These are phyloP conservation scores for Danaus plexippus DNA, from an alignment of 1,140 invertebrate species.

Conservation along the genomic window DNA sequence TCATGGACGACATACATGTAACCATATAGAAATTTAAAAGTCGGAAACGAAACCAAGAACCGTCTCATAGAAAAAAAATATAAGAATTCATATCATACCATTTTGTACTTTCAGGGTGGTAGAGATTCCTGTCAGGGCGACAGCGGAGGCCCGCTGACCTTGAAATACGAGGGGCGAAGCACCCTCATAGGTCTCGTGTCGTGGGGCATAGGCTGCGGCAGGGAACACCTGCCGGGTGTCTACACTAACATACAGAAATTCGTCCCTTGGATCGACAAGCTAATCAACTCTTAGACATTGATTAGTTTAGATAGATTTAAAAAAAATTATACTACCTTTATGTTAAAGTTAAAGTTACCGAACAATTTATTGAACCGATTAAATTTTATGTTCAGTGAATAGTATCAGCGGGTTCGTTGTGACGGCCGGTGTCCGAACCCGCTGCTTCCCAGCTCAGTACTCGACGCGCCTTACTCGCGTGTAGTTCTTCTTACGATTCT, in stretches of 20 bases:
- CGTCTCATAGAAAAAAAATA: not conserved
- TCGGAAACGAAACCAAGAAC: too few relatives aligned
- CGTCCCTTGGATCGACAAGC: conserved; percentile 89
- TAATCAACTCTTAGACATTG: conserved; percentile 34
- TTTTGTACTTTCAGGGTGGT: conserved; percentile 68
- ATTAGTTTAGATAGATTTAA: too few relatives aligned
- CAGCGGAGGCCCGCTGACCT: conserved; percentile 86
- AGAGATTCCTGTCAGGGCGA: conserved; percentile 85
- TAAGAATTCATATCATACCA: not conserved
- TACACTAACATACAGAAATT: conserved; percentile 94
- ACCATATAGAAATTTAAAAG: not conserved
- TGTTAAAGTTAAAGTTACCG: too few relatives aligned
- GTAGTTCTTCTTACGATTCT: too few relatives aligned
- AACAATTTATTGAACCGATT: too few relatives aligned
- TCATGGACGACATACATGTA: not conserved
- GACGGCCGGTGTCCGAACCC: too few relatives aligned
- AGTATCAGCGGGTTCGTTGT: too few relatives aligned
- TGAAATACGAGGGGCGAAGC: conserved; percentile 85
- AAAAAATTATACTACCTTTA: too few relatives aligned
- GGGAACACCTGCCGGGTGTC: conserved; percentile 90
- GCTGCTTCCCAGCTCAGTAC: too few relatives aligned
- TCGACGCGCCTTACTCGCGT: too few relatives aligned
- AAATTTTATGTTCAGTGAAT: too few relatives aligned
- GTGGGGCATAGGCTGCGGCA: conserved; percentile 92
- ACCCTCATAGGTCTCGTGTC: conserved; percentile 90